These are phyloP conservation scores for Physeter macrocephalus DNA, from an alignment of 2,113 vertebrate species.

Conservation along the genomic window DNA sequence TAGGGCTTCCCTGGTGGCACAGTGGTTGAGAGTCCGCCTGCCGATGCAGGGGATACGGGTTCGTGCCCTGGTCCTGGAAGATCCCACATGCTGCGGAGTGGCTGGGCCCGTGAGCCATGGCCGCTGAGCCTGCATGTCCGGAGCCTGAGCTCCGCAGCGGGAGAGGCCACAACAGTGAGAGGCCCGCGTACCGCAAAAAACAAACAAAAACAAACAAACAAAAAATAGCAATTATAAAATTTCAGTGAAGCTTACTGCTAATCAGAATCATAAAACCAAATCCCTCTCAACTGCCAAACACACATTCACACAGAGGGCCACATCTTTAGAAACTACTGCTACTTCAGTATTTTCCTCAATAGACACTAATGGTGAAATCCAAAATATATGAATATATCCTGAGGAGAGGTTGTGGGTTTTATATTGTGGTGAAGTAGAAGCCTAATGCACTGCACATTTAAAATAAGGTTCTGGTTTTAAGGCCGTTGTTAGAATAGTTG, in stretches of 20 bases:
- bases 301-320: neutral
- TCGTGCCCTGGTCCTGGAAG: too few relatives aligned
- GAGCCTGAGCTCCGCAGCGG: too few relatives aligned
- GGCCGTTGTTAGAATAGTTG: neutral
- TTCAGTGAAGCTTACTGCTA: neutral
- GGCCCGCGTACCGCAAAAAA: too few relatives aligned
- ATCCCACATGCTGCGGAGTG: too few relatives aligned
- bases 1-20: too few relatives aligned
- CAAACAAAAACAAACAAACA: too few relatives aligned
- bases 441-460: neutral
- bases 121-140: too few relatives aligned
- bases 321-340: neutral
- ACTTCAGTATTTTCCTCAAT: neutral
- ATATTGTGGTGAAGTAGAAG: neutral
- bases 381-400: neutral
- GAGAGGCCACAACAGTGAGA: too few relatives aligned
- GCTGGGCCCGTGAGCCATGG: too few relatives aligned
- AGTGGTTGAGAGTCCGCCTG: too few relatives aligned
- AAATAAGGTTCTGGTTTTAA: neutral
- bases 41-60: too few relatives aligned
- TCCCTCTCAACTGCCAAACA: neutral
- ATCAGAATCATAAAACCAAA: neutral
- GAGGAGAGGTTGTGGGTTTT: neutral
- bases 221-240: neutral
- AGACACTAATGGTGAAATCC: neutral